These are phyloP conservation scores for Ariopsis seemanni DNA, from an alignment of 2,113 vertebrate species.

Conservation along the genomic window DNA sequence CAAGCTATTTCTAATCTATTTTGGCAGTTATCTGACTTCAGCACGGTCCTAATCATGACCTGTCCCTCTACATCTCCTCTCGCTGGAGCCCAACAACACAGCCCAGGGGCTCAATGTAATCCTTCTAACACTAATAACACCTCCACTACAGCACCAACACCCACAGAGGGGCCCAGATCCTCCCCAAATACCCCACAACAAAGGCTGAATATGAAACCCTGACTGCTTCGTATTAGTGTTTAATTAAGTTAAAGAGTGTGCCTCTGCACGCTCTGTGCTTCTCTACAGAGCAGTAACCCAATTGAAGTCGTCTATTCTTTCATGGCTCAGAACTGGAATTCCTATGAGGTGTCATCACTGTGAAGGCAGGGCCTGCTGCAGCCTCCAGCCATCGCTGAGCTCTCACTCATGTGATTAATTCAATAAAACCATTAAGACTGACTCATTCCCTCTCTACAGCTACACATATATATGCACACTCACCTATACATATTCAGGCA, in stretches of 20 bases:
- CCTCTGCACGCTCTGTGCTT: slow-evolving; percentile 44
- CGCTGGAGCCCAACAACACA: slow-evolving; percentile 34
- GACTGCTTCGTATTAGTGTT: slow-evolving; percentile 78
- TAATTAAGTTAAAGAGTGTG: slow-evolving; percentile 73
- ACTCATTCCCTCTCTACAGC: slow-evolving; percentile 46
- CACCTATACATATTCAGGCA: slow-evolving; percentile 6
- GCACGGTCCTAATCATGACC: slow-evolving; percentile 58
- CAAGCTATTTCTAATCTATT: slow-evolving; percentile 64
- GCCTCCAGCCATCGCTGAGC: slow-evolving; percentile 63
- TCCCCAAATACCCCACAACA: slow-evolving; percentile 55
- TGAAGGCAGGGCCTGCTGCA: slow-evolving; percentile 40
- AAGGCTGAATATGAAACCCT: slow-evolving; percentile 48
- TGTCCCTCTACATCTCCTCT: slow-evolving; percentile 14
- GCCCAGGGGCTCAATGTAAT: slow-evolving; percentile 52
- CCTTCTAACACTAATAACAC: slow-evolving; percentile 57
- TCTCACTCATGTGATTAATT: slow-evolving; percentile 69
- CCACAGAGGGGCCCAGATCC: slow-evolving; percentile 47
- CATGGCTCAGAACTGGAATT: slow-evolving; percentile 63
- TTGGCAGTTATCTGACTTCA: slow-evolving; percentile 67
- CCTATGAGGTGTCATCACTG: slow-evolving; percentile 59
- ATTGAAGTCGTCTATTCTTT: slow-evolving; percentile 72
- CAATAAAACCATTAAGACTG: slow-evolving; percentile 69
- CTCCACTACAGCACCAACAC: slow-evolving; percentile 48
- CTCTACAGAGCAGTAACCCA: slow-evolving; percentile 60
- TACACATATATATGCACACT: slow-evolving; percentile 8